Evolutionary conservation across 2,888 invertebrate genomes (phyloP).

Genomic region (Ormyrus pomaceus): DNA sequence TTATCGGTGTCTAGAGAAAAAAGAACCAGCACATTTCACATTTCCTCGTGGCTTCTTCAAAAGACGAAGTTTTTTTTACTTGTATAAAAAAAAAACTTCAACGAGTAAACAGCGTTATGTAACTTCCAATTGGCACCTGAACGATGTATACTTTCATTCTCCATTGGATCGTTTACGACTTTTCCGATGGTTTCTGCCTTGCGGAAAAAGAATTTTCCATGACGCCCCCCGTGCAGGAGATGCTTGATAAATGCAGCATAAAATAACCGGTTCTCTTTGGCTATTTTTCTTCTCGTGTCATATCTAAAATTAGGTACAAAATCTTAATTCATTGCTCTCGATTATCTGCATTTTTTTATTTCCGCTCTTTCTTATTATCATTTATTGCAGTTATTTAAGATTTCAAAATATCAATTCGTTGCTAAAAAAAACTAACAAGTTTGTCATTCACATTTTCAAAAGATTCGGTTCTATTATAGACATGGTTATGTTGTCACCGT

Average conservation of each 20-base stretch:
- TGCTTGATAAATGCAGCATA: neutral
- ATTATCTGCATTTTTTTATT: neutral
- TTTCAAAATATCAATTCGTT: too few relatives aligned
- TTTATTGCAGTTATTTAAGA: neutral
- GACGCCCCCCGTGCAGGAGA: neutral
- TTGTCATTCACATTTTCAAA: too few relatives aligned
- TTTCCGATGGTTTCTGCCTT: neutral
- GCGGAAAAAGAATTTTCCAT: constrained; percentile 5
- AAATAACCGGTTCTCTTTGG: constrained; percentile 30
- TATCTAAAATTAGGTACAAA: constrained; percentile 16
- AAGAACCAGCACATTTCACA: neutral
- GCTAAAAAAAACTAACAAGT: too few relatives aligned
- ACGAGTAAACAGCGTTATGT: constrained; percentile 1
- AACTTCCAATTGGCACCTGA: neutral
- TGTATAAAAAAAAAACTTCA: neutral
- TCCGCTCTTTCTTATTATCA: neutral
- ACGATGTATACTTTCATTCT: constrained; percentile 6
- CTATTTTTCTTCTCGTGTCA: constrained; percentile 18
- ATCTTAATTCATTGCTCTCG: constrained; percentile 1
- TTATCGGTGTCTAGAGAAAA: constrained; percentile 16
- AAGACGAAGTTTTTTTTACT: neutral
- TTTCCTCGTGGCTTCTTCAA: neutral
- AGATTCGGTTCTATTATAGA: too few relatives aligned
- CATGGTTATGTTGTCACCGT: too few relatives aligned
- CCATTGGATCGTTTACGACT: constrained; percentile 9